A percentile compares a stretch with the other conserved stretches of the same genome.
Conservation (phyloP, 2,797 vertebrate genomes). For the Pangasius macronema region DNA sequence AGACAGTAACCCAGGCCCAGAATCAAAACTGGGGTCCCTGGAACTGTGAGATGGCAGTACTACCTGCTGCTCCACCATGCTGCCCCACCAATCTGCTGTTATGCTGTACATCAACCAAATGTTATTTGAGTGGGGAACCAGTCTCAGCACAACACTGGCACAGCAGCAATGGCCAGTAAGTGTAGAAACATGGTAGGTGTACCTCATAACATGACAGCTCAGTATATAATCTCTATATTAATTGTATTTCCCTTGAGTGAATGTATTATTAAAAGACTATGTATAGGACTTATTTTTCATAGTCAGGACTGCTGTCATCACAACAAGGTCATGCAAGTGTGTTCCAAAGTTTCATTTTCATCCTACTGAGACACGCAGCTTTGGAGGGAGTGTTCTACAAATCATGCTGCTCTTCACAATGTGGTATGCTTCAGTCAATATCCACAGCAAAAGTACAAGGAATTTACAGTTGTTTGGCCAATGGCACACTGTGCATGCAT, state of each 20-base stretch:
- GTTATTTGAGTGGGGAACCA: background rate
- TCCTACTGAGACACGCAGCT: slow-evolving; percentile 6
- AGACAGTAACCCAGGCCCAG: background rate
- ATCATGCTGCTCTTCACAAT: slow-evolving; percentile 2
- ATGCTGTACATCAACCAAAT: background rate
- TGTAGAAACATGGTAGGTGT: background rate
- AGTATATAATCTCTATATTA: background rate
- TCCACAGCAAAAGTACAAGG: background rate
- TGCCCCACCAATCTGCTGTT: background rate
- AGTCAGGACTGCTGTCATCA: slow-evolving; percentile 1
- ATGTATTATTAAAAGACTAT: background rate
- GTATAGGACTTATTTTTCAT: background rate
- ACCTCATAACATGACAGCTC: background rate
- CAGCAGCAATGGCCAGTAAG: background rate
- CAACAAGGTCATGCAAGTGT: slow-evolving; percentile 35
- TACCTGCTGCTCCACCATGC: background rate
- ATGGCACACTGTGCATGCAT: background rate
- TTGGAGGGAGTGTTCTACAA: background rate
- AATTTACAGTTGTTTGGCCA: background rate
- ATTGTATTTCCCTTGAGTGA: background rate
- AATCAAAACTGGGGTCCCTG: background rate
- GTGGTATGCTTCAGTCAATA: slow-evolving; percentile 24
- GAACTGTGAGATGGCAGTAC: background rate
- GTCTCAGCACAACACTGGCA: background rate
- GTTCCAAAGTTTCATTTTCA: slow-evolving; percentile 33